Conservation (phyloP, 2,113 vertebrate species). For the Meriones unguiculatus region DNA sequence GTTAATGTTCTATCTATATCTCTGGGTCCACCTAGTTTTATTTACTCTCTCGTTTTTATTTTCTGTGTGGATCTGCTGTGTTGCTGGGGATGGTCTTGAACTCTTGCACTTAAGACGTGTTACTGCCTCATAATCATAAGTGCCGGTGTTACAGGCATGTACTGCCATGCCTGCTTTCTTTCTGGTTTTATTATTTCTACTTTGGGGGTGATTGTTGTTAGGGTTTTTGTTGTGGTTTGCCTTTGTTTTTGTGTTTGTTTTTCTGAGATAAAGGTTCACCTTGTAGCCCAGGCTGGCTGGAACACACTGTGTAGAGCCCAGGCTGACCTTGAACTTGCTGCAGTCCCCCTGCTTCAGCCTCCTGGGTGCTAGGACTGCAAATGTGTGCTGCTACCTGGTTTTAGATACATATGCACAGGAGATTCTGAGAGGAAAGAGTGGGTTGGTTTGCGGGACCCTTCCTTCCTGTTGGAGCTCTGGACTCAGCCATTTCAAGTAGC, state of each 20-base stretch:
- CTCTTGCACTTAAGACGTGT: not conserved
- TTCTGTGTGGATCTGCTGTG: not conserved
- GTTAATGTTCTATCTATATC: not conserved
- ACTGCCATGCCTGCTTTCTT: not conserved
- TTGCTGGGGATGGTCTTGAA: not conserved
- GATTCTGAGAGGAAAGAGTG: constrained; percentile 13
- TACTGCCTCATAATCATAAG: not conserved
- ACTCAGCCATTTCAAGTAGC: not conserved
- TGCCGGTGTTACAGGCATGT: not conserved
- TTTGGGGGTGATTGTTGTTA: not conserved
- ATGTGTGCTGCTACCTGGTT: not conserved
- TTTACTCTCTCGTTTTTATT: not conserved
- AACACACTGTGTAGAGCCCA: not conserved
- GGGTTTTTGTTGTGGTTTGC: not conserved
- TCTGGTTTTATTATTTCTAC: not conserved
- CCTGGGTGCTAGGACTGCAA: not conserved
- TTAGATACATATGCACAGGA: constrained; percentile 56
- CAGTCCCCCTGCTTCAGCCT: not conserved
- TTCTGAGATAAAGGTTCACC: not conserved
- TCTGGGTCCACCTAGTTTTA: not conserved
- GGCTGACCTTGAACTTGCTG: not conserved
- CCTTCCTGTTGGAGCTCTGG: not conserved
- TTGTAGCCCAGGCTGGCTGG: not conserved
- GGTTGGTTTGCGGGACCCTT: not conserved
- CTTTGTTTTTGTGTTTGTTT: not conserved